These are phyloP conservation scores for Agrochola lota DNA, from an alignment of 2,888 invertebrate genomes.

Conservation along the genomic window DNA sequence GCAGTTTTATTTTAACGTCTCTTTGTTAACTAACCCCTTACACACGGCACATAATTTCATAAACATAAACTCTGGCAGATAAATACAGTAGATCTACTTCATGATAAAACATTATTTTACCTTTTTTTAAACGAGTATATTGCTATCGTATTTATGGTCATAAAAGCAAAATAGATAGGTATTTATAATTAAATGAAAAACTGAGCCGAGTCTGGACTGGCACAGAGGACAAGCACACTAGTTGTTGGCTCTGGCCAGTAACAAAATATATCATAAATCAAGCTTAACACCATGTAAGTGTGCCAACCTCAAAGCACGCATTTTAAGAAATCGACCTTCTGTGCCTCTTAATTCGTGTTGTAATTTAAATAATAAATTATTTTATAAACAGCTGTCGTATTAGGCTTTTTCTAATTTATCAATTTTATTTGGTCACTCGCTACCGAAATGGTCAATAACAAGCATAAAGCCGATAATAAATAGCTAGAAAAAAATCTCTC, in stretches of 20 bases:
- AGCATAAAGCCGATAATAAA: constrained; percentile 10
- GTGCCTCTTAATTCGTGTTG: neutral
- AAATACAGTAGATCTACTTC: no score
- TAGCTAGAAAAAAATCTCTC: neutral
- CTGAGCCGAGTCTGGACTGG: no score
- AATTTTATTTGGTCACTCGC: constrained; percentile 10
- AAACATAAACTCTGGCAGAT: no score
- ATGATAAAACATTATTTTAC: no score
- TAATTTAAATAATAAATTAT: constrained; percentile 38
- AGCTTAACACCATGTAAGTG: neutral
- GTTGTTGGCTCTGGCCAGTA: no score
- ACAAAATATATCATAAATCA: no score
- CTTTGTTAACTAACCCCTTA: constrained; percentile 15
- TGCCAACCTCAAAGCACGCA: constrained; percentile 8
- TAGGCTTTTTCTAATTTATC: constrained; percentile 30
- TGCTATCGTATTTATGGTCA: no score
- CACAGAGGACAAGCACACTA: no score
- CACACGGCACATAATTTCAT: neutral
- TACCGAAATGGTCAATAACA: constrained; percentile 5
- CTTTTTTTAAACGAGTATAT: no score
- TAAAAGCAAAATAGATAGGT: no score
- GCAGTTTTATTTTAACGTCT: constrained; percentile 79
- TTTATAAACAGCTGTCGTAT: constrained; percentile 35
- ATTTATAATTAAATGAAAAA: no score
- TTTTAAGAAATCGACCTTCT: constrained; percentile 27